Base-by-base conservation (phyloP, 2,113 vertebrate species). In the Ageneiosus marmoratus region DNA sequence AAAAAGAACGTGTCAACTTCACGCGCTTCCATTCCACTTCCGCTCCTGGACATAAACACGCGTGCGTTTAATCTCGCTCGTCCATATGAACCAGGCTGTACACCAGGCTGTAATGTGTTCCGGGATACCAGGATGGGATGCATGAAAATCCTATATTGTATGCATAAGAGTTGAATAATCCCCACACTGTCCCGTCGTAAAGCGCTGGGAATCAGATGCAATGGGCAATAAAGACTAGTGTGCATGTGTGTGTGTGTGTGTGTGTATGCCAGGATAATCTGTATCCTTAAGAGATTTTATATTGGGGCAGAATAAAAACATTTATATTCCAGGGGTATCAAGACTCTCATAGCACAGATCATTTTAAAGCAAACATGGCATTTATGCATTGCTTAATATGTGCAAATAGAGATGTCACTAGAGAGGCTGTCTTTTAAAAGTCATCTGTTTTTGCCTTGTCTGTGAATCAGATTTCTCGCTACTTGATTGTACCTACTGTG, bases 1-100 rank as follows among this genome's bases (percentile, higher is more conserved):
- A n/a, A n/a, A n/a, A n/a, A n/a, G n/a, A 77, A 20, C 76, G 44
- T 18, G 41, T 63, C 81, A 77, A 74, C 81, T 55, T 83, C 73
- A 69, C 63, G 79, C 79, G 32, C 63, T 37, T 55, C 22, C 58
- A n/a, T 65, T 50, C 4, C 48, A 83, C 44, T 67, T 80, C 29
- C 60, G 81, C 60, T 67, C 73, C 72, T 15, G 44, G 73, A 34
- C 46, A 53, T 76, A 76, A 82, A 63, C 72, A 63, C 29, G 81
- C 46, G 46, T 76, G 72, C 48, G 11, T 37, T 67, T 67, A 24
- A 50, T 74, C 32, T 62, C 60, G 80, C 55, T 56, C 56, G 32
- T 56, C 80, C 51, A 16, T 73, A 60, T n/a, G 24, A 80, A 70
- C 10, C 12, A 29, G 50, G 34, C 9, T 5, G 18, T n/a, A 62